Evolutionary conservation across 1,140 invertebrate genomes (phyloP).

Genomic region (Papilio xuthus): DNA sequence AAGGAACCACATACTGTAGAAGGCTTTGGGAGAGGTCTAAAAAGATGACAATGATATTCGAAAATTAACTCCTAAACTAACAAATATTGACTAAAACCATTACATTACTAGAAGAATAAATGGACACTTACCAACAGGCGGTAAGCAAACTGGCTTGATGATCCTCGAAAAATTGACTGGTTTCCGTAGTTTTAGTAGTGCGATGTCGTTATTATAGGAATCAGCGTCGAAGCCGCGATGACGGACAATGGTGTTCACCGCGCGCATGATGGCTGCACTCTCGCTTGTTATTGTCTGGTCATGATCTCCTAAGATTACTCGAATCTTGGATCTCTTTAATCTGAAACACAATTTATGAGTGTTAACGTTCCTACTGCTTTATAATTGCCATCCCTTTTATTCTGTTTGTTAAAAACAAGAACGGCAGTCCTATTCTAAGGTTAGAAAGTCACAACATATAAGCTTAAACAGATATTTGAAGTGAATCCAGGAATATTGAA

Average conservation of each 20-base stretch:
- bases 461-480: too few species aligned
- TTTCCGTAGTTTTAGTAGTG: slow-evolving; percentile 88
- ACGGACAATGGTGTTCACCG: slow-evolving; percentile 88
- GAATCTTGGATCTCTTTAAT: slow-evolving; percentile 88
- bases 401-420: too few species aligned
- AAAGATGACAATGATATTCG: too few species aligned
- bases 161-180: slow-evolving; percentile 90
- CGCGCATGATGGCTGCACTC: slow-evolving; percentile 88
- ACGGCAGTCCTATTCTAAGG: too few species aligned
- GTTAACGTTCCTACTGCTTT: neutral
- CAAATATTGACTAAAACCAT: too few species aligned
- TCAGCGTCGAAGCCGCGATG: slow-evolving; percentile 92
- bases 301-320: slow-evolving; percentile 89
- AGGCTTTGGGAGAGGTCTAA: too few species aligned
- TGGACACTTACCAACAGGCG: slow-evolving; percentile 82
- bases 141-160: slow-evolving; percentile 91
- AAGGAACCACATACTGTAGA: too few species aligned
- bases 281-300: slow-evolving; percentile 90
- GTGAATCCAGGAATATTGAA: too few species aligned
- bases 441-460: too few species aligned
- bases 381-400: too few species aligned
- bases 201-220: slow-evolving; percentile 94
- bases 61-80: too few species aligned
- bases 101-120: neutral
- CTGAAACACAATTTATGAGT: slow-evolving; percentile 69